Conservation (phyloP, 2,888 invertebrate genomes). For the Dryocosmus kuriphilus region DNA sequence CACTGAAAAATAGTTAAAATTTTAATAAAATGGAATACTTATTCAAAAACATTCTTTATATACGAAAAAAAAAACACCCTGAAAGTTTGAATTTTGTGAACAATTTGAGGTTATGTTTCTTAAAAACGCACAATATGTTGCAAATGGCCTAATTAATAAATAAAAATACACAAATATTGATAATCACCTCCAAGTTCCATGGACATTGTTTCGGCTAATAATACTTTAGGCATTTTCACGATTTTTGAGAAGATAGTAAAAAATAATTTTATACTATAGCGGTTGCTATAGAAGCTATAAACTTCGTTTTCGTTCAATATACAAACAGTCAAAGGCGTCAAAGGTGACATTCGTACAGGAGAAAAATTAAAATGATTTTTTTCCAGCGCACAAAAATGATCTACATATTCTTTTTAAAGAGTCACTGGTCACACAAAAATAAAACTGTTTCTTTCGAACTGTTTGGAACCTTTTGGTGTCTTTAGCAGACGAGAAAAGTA, state of each 20-base stretch:
- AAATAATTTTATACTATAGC: constrained; percentile 22
- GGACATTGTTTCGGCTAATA: constrained; percentile 67
- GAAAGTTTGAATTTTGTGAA: background rate
- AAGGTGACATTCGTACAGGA: constrained; percentile 2
- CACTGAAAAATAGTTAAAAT: background rate
- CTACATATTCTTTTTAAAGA: background rate
- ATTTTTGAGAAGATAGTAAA: constrained; percentile 34
- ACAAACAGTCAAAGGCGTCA: background rate
- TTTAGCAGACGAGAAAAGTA: background rate
- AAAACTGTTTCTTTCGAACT: background rate
- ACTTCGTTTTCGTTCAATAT: constrained; percentile 45
- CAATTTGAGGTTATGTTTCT: constrained; percentile 20
- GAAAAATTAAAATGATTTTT: background rate
- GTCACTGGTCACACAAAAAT: background rate
- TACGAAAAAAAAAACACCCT: background rate
- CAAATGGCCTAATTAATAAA: background rate
- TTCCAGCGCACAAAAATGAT: background rate
- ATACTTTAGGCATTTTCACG: constrained; percentile 68
- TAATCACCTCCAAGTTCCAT: constrained; percentile 63
- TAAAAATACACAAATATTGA: constrained; percentile 17
- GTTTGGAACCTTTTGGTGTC: too few species aligned
- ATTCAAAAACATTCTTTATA: background rate
- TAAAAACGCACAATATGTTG: background rate
- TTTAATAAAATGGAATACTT: background rate
- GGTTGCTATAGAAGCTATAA: constrained; percentile 35